Evolutionary conservation across 2,888 invertebrate species (phyloP), one percentile per base, ranked within the genome.

Genomic region (Troglohyphantes excavatus): DNA sequence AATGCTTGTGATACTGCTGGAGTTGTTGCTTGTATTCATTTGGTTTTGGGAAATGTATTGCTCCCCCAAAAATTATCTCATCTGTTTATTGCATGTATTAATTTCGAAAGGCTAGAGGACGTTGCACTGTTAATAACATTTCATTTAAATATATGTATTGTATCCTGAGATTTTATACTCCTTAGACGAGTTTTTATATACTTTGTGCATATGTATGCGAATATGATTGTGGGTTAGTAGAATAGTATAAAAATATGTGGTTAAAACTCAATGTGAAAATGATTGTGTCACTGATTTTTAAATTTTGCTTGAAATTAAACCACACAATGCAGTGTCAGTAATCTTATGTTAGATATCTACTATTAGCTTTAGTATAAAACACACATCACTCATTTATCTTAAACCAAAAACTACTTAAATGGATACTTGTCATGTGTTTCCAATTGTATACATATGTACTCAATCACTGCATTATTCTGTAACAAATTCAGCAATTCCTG

Each of bases 71-170:
- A 53, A 13, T n/a, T 53, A 53, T 53, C 9, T 53, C n/a, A 39
- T 39, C 39, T 39, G 7, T 39, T 39, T 39, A 39, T 53, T 6
- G n/a, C 53, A 53, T 53, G 13, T n/a, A 53, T 53, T 53, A 53
- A 17, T 17, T 17, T 53, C 2, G 2, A 72, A 46, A 46, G 17
- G 53, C 53, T 13, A 53, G 53, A 17, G 17, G 53, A 17, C 5
- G 53, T 9, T 21, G 46, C 46, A 46, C 72, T 72, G 72, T 53
- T 46, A 17, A 53, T 53, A 17, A 17, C n/a, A 53, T 53, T 53
- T 53, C 53, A 53, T 53, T 53, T 53, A 33, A 33, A 9, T 33
- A 33, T 13, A 5, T 17, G 17, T 17, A n/a, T 53, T 53, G 53
- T 53, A n/a, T 53, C n/a, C n/a, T 5, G n/a, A 53, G 9, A 53